Conservation (phyloP, 2,113 vertebrate genomes). For the Triplophysa siluroides region DNA sequence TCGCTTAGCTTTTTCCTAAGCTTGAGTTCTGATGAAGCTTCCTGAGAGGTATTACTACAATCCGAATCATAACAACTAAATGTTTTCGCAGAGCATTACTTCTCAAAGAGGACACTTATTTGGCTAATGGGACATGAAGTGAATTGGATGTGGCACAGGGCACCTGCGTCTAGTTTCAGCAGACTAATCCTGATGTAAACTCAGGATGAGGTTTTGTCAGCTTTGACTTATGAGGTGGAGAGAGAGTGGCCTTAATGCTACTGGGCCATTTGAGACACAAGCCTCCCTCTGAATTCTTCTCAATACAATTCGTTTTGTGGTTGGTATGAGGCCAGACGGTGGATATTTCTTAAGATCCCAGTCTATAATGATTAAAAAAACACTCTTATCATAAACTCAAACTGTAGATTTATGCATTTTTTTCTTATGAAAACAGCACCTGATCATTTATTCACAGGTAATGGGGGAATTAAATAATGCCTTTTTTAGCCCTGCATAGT, state of each 20-base stretch:
- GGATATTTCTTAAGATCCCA: slow-evolving; percentile 53
- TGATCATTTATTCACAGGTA: slow-evolving; percentile 61
- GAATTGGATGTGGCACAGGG: slow-evolving; percentile 65
- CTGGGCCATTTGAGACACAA: slow-evolving; percentile 53
- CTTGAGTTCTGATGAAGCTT: slow-evolving; percentile 35
- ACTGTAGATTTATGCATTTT: slow-evolving; percentile 59
- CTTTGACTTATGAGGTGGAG: slow-evolving; percentile 68
- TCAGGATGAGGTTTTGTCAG: slow-evolving; percentile 69
- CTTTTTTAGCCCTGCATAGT: slow-evolving; percentile 53
- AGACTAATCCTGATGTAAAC: slow-evolving; percentile 69
- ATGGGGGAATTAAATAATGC: slow-evolving; percentile 53
- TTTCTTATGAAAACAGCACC: slow-evolving; percentile 46
- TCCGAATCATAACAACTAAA: slow-evolving; percentile 17
- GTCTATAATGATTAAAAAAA: slow-evolving; percentile 50
- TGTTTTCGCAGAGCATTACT: slow-evolving; percentile 32
- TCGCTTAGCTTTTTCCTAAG: background rate
- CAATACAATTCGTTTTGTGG: slow-evolving; percentile 53
- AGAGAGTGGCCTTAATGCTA: slow-evolving; percentile 57
- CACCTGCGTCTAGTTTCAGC: slow-evolving; percentile 60
- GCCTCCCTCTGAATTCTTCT: slow-evolving; percentile 57
- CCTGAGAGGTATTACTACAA: background rate
- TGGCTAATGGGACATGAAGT: slow-evolving; percentile 58
- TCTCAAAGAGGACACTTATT: slow-evolving; percentile 42
- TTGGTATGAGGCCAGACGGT: slow-evolving; percentile 54
- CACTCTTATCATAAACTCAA: slow-evolving; percentile 46